These are phyloP conservation scores for Tenthredo distinguenda DNA, from an alignment of 2,888 invertebrate genomes.

Conservation along the genomic window DNA sequence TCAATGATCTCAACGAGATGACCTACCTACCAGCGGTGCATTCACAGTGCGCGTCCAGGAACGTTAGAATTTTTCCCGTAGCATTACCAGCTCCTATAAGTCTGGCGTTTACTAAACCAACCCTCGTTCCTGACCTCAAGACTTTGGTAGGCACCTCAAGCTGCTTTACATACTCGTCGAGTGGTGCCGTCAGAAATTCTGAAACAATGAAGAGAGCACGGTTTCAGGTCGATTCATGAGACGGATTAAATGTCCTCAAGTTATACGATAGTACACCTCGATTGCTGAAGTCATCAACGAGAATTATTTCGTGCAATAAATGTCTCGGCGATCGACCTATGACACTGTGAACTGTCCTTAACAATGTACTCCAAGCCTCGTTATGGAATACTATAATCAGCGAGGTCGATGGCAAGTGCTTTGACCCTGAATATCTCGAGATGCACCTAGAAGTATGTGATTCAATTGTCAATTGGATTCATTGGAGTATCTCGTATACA, in stretches of 20 bases:
- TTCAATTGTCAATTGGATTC: constrained; percentile 24
- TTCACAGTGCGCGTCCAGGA: constrained; percentile 97
- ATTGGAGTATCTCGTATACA: background rate
- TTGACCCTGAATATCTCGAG: constrained; percentile 80
- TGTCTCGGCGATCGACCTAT: constrained; percentile 91
- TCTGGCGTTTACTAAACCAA: constrained; percentile 91
- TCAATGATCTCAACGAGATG: constrained; percentile 31
- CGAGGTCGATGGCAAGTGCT: constrained; percentile 90
- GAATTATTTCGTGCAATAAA: constrained; percentile 90
- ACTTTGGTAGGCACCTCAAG: constrained; percentile 84
- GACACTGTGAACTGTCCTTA: constrained; percentile 96
- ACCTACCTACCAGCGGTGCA: constrained; percentile 86
- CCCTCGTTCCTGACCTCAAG: constrained; percentile 83
- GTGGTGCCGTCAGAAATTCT: constrained; percentile 83
- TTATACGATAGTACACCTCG: constrained; percentile 81
- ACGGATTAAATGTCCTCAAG: background rate
- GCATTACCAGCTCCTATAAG: constrained; percentile 88
- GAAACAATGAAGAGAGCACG: background rate
- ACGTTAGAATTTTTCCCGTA: constrained; percentile 89
- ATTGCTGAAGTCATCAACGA: constrained; percentile 94
- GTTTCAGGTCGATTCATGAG: background rate
- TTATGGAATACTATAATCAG: constrained; percentile 99
- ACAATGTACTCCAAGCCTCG: constrained; percentile 98
- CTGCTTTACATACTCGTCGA: constrained; percentile 85
- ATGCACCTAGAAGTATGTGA: constrained; percentile 81